Conservation (phyloP, 2,888 invertebrate genomes). For the Bellardia bayeri region DNA sequence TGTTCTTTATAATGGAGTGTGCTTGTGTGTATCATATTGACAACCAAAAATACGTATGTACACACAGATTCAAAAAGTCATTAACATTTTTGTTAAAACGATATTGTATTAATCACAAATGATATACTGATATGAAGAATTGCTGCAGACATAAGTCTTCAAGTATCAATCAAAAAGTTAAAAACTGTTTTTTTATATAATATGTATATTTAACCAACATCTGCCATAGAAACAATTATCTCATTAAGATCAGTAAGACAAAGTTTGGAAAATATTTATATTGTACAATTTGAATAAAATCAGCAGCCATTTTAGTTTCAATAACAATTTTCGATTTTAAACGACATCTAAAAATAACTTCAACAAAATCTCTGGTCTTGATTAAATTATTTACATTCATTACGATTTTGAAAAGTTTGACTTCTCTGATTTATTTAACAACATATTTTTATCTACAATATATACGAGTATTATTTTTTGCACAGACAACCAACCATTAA, state of each 20-base stretch:
- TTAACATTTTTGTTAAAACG: slow-evolving; percentile 54
- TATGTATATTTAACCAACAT: too few relatives aligned
- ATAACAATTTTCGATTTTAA: too few relatives aligned
- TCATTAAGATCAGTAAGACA: too few relatives aligned
- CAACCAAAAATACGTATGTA: background rate
- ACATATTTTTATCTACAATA: background rate
- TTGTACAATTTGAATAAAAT: too few relatives aligned
- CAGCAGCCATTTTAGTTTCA: too few relatives aligned
- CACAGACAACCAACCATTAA: background rate
- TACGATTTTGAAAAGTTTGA: background rate
- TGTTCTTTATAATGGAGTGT: background rate
- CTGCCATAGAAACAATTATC: too few relatives aligned
- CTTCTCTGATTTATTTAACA: background rate
- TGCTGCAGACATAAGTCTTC: background rate
- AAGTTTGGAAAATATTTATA: too few relatives aligned
- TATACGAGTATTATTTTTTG: background rate
- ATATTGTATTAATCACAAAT: slow-evolving; percentile 56
- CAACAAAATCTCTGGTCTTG: too few relatives aligned
- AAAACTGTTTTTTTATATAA: slow-evolving; percentile 2
- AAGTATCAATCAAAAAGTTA: slow-evolving; percentile 44
- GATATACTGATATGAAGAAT: slow-evolving; percentile 3
- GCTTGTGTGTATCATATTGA: background rate
- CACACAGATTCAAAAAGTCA: slow-evolving; percentile 21
- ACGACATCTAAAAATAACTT: too few relatives aligned
- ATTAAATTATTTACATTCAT: too few relatives aligned